Evolutionary conservation across 2,113 vertebrate species (phyloP).

Genomic region (Pontoporia blainvillei): DNA sequence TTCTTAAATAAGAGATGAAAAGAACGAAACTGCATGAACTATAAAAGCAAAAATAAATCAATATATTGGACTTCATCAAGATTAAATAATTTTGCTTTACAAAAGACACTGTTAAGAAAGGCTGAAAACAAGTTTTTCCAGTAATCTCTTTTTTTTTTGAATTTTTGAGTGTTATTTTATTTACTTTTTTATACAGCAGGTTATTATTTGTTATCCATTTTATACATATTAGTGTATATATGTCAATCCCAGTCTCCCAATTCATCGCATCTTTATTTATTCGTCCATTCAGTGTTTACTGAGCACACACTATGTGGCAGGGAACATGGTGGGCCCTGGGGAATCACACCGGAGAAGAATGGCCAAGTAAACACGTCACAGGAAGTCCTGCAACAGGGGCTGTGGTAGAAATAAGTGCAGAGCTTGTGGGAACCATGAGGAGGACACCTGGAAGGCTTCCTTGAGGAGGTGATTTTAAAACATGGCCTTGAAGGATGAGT

Average conservation of each 20-base stretch:
- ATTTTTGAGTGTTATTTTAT: too few relatives aligned
- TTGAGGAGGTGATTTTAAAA: neutral
- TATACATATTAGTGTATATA: too few relatives aligned
- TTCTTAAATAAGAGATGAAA: neutral
- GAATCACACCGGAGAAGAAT: neutral
- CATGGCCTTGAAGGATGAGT: neutral
- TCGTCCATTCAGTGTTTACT: neutral
- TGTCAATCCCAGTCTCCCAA: too few relatives aligned
- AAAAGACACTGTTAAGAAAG: neutral
- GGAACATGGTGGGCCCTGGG: neutral
- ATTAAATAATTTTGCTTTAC: neutral
- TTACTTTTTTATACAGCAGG: too few relatives aligned
- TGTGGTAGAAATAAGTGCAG: neutral
- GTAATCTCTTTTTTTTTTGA: neutral
- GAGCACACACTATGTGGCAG: neutral
- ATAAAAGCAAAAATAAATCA: neutral
- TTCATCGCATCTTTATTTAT: too few relatives aligned
- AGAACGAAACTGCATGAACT: neutral
- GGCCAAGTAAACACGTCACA: accelerated
- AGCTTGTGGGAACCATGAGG: neutral
- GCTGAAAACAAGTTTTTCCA: neutral
- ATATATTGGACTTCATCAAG: neutral
- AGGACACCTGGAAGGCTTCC: neutral
- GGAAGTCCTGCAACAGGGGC: accelerated
- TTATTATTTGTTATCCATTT: too few relatives aligned